Percentiles rank a stretch among this genome's conserved stretches.
Conservation (phyloP, 2,888 invertebrate genomes). For the Agonopterix subpropinquella region DNA sequence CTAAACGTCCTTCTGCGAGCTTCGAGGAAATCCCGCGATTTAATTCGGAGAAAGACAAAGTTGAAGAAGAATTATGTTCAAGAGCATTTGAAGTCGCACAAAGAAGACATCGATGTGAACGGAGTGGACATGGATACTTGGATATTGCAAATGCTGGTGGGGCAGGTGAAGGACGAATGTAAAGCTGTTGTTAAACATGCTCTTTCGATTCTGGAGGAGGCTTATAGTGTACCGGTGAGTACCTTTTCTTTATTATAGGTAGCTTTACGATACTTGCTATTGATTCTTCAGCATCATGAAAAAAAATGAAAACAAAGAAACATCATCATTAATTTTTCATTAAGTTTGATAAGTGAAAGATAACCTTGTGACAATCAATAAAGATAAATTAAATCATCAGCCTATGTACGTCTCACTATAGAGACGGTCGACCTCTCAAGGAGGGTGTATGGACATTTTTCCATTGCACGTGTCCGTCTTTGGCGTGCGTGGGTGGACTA, state of each 20-base stretch:
- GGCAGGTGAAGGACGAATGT: constrained; percentile 89
- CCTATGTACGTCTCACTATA: too few species aligned
- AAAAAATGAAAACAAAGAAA: too few species aligned
- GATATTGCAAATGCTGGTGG: constrained; percentile 90
- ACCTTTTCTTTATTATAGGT: not conserved
- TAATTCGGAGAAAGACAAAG: constrained; percentile 59
- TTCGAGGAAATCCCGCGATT: constrained; percentile 63
- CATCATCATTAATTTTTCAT: too few species aligned
- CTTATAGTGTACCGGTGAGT: constrained; percentile 90
- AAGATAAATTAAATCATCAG: too few species aligned
- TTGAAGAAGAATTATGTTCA: constrained; percentile 49
- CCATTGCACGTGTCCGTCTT: too few species aligned
- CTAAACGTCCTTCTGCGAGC: constrained; percentile 90
- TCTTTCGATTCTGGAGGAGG: constrained; percentile 90
- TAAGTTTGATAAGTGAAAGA: too few species aligned
- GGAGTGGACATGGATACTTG: constrained; percentile 85
- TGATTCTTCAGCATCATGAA: too few species aligned
- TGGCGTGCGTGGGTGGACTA: too few species aligned
- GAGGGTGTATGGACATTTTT: too few species aligned
- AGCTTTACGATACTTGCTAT: too few species aligned
- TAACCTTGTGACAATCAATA: too few species aligned
- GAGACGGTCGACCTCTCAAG: too few species aligned
- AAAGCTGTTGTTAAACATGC: constrained; percentile 88
- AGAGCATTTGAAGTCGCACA: constrained; percentile 42
- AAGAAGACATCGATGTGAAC: constrained; percentile 33